Base-by-base conservation (phyloP, 2,113 vertebrate genomes). In the Redunca redunca region DNA sequence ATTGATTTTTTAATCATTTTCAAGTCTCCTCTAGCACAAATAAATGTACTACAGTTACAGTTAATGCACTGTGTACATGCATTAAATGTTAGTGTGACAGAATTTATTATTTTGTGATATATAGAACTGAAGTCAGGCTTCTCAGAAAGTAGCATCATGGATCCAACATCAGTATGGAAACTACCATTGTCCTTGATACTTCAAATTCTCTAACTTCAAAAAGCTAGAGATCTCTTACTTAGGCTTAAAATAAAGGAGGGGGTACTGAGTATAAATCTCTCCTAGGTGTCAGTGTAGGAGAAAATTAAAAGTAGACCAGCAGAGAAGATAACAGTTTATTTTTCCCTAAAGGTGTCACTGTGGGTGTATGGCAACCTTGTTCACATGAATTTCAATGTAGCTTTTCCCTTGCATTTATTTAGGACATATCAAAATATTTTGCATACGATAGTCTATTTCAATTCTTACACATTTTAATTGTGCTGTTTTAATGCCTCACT, bases 1-100 rank as follows among this genome's bases (percentile, higher is more conserved):
- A 99, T 99, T 99, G 99, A 99, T 99, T 99, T 99, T 99, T 99
- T 99, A 99, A 99, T 99, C 99, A 99, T 99, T 99, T 99, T 99
- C 98, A 98, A 99, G 99, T 98, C 99, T 99, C 99, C 99, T 99
- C 98, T 99, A 99, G 99, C 98, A 99, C 98, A 99, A 99, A 99
- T 99, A 99, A 99, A 99, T 99, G 99, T 99, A 99, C 98, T 99
- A 99, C 98, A 99, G 99, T 99, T 99, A 99, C 99, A 99, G 99
- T 99, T 99, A 99, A 99, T 99, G 99, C 99, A 99, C 98, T 99
- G 98, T 99, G 98, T 99, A 99, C 98, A 99, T 5, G 98, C 98
- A 99, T 99, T 99, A 99, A 99, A 98, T 28, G 98, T 92, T 95
- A 86, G 97, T 97, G 98, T 98, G 98, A 98, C 98, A 98, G 97